A percentile compares a stretch with the other conserved stretches of the same genome.
Conservation (phyloP, 2,888 invertebrate species). For the Bimastos eiseni region DNA sequence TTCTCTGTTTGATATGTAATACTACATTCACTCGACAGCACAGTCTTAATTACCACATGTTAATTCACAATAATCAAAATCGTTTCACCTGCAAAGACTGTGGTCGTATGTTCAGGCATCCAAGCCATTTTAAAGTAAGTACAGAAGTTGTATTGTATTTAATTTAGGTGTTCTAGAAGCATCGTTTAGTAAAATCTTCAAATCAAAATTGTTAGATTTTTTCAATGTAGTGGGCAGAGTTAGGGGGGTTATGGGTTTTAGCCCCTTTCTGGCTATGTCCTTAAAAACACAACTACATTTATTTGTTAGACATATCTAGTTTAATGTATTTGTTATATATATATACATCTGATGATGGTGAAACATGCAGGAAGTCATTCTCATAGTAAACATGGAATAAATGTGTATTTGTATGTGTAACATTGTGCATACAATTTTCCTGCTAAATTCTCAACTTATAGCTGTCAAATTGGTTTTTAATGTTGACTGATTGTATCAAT, state of each 20-base stretch:
- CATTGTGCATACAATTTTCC: no score
- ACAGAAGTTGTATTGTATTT: neutral
- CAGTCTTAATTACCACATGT: conserved; percentile 69
- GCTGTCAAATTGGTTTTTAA: no score
- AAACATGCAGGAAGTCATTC: neutral
- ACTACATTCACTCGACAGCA: conserved; percentile 69
- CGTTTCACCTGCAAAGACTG: conserved; percentile 69
- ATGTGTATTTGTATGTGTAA: no score
- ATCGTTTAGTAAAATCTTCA: neutral
- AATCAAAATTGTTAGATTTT: no score
- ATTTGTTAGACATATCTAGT: neutral
- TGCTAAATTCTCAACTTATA: no score
- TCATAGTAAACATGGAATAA: neutral
- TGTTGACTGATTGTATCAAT: no score
- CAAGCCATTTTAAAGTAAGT: conserved; percentile 67
- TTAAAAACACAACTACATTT: neutral
- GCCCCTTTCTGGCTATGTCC: no score
- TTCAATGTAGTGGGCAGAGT: no score
- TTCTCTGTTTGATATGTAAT: conserved; percentile 67
- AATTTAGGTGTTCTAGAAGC: neutral
- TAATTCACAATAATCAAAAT: conserved; percentile 69
- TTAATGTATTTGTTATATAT: neutral
- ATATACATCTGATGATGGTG: neutral
- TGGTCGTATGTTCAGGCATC: conserved; percentile 68
- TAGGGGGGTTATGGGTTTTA: no score